phyloP scores from a whole-genome alignment of 2,797 vertebrate genomes.

The Argyrosomus regius region DNA sequence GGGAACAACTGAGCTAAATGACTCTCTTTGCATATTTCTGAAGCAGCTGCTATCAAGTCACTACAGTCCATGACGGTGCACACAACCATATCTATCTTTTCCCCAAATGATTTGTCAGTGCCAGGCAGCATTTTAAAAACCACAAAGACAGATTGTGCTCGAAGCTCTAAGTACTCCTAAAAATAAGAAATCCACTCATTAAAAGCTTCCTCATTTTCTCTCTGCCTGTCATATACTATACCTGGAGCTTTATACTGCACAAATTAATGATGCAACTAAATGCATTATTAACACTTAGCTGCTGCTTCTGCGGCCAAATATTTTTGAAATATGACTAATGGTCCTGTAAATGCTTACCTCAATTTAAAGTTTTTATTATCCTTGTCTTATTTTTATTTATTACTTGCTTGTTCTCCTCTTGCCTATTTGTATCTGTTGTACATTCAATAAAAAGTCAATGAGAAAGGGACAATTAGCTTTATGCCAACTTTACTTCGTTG shows the following conservation, averaged over 20 bases:
- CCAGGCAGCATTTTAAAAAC: conserved; percentile 20
- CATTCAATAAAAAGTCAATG: background rate
- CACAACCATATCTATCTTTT: background rate
- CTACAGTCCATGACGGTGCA: background rate
- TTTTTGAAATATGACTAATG: conserved; percentile 18
- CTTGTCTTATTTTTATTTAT: background rate
- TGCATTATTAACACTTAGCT: conserved; percentile 20
- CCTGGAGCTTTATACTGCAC: conserved; percentile 14
- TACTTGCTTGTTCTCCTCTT: background rate
- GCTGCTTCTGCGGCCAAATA: conserved; percentile 20
- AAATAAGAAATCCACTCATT: conserved; percentile 30
- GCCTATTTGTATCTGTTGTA: background rate
- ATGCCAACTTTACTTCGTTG: background rate
- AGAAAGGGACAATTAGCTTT: background rate
- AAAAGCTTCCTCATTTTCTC: conserved; percentile 29
- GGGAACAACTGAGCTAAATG: background rate
- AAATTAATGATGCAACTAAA: conserved; percentile 31
- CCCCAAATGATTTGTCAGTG: conserved; percentile 20
- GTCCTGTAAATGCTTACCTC: background rate
- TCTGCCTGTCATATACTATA: conserved; percentile 8
- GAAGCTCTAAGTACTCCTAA: conserved; percentile 29
- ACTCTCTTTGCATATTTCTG: background rate
- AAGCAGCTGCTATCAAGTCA: background rate
- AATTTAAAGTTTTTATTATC: background rate
- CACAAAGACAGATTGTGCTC: conserved; percentile 21